phyloP scores from a whole-genome alignment of 2,888 invertebrate genomes.

The Phyllotreta cruciferae region DNA sequence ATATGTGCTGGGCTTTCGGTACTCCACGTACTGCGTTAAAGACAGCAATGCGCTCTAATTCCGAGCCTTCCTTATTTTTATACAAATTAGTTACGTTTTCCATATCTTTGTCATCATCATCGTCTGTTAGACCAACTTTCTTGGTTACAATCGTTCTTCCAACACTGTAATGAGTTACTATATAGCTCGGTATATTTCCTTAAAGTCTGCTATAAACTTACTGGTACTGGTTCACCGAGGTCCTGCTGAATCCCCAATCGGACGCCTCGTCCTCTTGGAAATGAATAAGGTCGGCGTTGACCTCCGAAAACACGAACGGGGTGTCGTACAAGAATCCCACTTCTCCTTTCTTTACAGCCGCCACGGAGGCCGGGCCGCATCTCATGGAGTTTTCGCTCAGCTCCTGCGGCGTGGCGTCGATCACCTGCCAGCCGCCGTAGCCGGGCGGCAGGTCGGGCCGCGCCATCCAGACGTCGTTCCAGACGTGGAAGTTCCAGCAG shows the following conservation, averaged over 20 bases:
- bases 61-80: slow-evolving; percentile 76
- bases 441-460: slow-evolving; percentile 72
- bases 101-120: slow-evolving; percentile 73
- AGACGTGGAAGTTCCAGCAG: slow-evolving; percentile 86
- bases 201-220: slow-evolving; percentile 51
- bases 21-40: slow-evolving; percentile 76
- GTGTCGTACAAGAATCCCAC: slow-evolving; percentile 77
- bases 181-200: background rate
- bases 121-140: slow-evolving; percentile 74
- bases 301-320: slow-evolving; percentile 77
- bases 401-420: slow-evolving; percentile 82
- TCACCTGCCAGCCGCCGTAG: slow-evolving; percentile 84
- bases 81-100: slow-evolving; percentile 74
- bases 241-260: slow-evolving; percentile 71
- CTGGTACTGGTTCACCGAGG: slow-evolving; percentile 78
- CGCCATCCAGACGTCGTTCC: slow-evolving; percentile 84
- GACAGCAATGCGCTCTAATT: slow-evolving; percentile 76
- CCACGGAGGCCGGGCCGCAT: slow-evolving; percentile 72
- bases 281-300: slow-evolving; percentile 79
- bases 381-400: slow-evolving; percentile 66
- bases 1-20: slow-evolving; percentile 66
- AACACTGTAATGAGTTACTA: slow-evolving; percentile 64
- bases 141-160: slow-evolving; percentile 79
- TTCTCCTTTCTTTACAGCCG: slow-evolving; percentile 68
- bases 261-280: slow-evolving; percentile 76